Conservation (phyloP, 2,888 invertebrate genomes). For the Nomada fucata region DNA sequence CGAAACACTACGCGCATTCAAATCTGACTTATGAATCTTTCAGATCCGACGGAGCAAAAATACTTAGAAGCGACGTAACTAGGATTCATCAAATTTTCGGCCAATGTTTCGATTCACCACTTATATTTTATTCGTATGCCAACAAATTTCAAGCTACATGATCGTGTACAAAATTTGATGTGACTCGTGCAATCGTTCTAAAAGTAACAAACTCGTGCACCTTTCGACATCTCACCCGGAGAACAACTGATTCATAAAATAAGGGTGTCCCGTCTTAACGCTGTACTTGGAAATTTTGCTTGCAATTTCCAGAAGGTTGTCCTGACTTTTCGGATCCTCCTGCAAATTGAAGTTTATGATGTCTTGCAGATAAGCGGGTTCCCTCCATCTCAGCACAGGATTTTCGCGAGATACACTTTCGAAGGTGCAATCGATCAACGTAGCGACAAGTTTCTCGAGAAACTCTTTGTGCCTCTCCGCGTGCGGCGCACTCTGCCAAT, state of each 20-base stretch:
- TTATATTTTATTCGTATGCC: too few species aligned
- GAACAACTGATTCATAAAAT: conserved; percentile 86
- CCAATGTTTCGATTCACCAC: too few species aligned
- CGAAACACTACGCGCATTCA: neutral
- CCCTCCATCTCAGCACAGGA: conserved; percentile 85
- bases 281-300: conserved; percentile 85
- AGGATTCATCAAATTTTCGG: neutral
- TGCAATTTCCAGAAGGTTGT: conserved; percentile 83
- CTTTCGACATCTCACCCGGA: conserved; percentile 83
- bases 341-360: conserved; percentile 83
- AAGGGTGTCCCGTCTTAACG: conserved; percentile 86
- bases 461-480: conserved; percentile 82
- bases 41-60: neutral
- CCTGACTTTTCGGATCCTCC: conserved; percentile 82
- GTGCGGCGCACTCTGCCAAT: conserved; percentile 76
- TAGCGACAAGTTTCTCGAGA: conserved; percentile 81
- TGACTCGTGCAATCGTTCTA: neutral
- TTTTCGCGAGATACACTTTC: conserved; percentile 79
- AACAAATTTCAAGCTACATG: too few species aligned
- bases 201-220: neutral
- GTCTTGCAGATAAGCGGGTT: conserved; percentile 84
- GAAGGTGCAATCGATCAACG: conserved; percentile 84
- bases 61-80: neutral
- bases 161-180: neutral
- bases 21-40: neutral